phyloP scores from a whole-genome alignment of 2,888 invertebrate genomes.

The Hyposoter didymator region DNA sequence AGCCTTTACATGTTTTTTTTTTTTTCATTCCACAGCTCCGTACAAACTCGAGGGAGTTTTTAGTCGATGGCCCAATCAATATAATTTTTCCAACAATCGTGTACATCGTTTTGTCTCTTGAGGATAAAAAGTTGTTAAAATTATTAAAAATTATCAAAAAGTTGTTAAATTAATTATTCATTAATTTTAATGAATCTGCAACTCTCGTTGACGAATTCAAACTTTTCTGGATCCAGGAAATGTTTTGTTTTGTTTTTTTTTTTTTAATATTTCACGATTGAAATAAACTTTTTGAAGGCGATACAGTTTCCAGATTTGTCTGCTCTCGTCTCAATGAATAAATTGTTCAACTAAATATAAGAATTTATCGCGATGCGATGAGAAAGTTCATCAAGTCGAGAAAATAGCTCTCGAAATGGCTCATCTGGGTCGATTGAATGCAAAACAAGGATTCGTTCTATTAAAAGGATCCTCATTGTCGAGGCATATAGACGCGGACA shows the following conservation, averaged over 20 bases:
- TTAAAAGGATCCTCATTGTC: constrained; percentile 44
- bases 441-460: constrained; percentile 41
- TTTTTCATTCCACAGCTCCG: background rate
- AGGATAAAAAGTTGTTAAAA: background rate
- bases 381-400: constrained; percentile 3
- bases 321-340: background rate
- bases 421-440: constrained; percentile 26
- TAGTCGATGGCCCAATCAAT: background rate
- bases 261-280: background rate
- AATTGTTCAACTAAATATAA: background rate
- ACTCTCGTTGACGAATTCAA: background rate
- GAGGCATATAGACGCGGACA: background rate
- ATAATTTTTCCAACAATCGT: background rate
- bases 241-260: background rate
- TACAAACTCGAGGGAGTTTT: constrained; percentile 1
- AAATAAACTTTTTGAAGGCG: background rate
- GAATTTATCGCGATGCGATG: background rate
- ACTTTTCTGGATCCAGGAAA: no score
- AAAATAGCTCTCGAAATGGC: background rate
- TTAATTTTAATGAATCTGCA: background rate
- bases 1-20: background rate
- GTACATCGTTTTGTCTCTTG: background rate
- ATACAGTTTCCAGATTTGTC: background rate
- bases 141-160: background rate
- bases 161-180: background rate